These are phyloP conservation scores for Metridium senile DNA, from an alignment of 92 coral and sea anemone genomes.

Conservation along the genomic window DNA sequence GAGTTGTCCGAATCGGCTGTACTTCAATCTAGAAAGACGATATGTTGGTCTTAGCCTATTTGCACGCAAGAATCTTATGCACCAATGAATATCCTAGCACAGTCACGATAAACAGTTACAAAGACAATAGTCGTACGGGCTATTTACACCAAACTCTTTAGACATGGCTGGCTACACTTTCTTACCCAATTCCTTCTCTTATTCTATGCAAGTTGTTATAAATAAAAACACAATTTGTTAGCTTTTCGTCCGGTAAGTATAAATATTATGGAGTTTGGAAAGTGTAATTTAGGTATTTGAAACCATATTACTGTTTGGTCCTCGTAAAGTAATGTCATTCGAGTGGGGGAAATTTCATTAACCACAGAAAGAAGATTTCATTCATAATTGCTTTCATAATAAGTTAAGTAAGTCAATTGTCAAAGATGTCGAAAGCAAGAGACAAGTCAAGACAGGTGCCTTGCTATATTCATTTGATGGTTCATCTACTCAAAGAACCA, in stretches of 20 bases:
- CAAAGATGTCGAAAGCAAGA: constrained; percentile 76
- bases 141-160: too few relatives aligned
- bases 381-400: constrained; percentile 94
- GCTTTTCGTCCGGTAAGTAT: background rate
- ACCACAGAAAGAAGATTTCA: constrained; percentile 87
- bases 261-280: background rate
- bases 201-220: background rate
- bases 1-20: background rate
- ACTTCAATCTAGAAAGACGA: background rate
- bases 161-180: too few relatives aligned
- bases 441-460: constrained; percentile 80
- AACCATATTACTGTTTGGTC: constrained; percentile 49
- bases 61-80: background rate
- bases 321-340: constrained; percentile 73
- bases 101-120: background rate
- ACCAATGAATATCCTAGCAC: background rate
- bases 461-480: constrained; percentile 7
- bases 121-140: background rate
- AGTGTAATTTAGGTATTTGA: background rate
- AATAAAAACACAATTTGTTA: constrained; percentile 5
- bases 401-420: constrained; percentile 97
- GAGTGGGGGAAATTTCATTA: constrained; percentile 77
- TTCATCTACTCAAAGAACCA: constrained; percentile 18
- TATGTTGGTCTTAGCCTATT: background rate
- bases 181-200: too few relatives aligned